Evolutionary conservation across 2,113 vertebrate genomes (phyloP), one percentile per base, ranked within the genome.

Genomic region (Erinaceus europaeus): DNA sequence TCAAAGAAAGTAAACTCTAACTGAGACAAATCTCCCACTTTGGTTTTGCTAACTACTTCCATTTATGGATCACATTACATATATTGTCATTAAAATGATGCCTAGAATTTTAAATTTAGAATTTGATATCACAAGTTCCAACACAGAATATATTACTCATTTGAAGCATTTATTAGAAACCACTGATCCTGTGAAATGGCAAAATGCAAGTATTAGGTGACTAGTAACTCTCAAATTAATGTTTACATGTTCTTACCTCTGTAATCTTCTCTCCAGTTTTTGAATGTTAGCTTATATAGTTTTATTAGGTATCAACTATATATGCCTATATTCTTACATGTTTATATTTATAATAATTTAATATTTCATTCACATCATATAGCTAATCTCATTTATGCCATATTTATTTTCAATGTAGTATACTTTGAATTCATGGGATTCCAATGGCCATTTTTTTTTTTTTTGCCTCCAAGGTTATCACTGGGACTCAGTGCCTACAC

Each of bases 1-100:
- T 74, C 74, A 81, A 44, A 34, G 52, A 84, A 89, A 75, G 69
- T 64, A 84, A 94, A 55, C 52, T 65, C 36, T 42, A 38, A 74
- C 20, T 29, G 36, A 78, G 75, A 74, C 36, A 40, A 71, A 42
- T 53, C 38, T 46, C 73, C 29, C 9, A 10, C 13, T 89, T 74
- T 21, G 78, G 23, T 32, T 68, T 65, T 87, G 69, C 40, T 77
- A 84, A 75, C 18, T n/a, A 57, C 42, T 55, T 62, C 32, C 44
- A 65, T 62, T 77, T 84, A 27, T 42, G 53, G 53, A 38, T 72
- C 69, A 32, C 48, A 76, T 50, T 86, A 62, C 55, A 74, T 34
- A 32, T 61, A 59, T 53, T 64, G 46, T 42, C 55, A 46, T 71
- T 89, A 78, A 75, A 90, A 34, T 12, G 48, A 59, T 52, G 3